A percentile compares a stretch with the other conserved stretches of the same genome.
These are phyloP conservation scores for Hetaerina titia DNA, from an alignment of 2,888 invertebrate genomes.

Conservation along the genomic window DNA sequence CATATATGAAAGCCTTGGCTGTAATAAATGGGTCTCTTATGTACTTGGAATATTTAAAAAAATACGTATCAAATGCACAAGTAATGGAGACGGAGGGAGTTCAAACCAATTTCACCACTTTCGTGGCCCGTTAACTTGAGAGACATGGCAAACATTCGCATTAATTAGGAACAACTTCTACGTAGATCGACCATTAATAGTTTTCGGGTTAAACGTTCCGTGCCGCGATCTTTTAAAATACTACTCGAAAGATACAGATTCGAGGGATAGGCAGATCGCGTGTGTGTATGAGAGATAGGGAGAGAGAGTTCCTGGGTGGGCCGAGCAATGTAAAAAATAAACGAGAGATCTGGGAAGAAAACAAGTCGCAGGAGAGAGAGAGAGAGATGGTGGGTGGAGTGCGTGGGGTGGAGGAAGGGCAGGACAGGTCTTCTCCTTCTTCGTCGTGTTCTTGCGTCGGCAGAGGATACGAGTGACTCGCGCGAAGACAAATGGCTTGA, in stretches of 20 bases:
- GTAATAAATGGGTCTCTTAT: no score
- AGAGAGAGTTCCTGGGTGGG: not conserved
- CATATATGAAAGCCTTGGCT: no score
- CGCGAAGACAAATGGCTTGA: slow-evolving; percentile 27
- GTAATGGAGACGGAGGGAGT: no score
- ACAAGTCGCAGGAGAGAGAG: not conserved
- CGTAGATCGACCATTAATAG: not conserved
- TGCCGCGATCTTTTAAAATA: not conserved
- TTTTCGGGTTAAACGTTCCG: not conserved
- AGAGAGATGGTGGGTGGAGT: not conserved
- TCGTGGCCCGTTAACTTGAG: not conserved
- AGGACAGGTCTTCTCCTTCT: slow-evolving; percentile 18
- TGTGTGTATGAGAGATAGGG: not conserved
- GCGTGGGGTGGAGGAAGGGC: not conserved
- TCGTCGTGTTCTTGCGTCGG: not conserved
- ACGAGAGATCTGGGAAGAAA: not conserved
- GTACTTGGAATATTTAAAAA: no score
- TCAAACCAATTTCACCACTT: not conserved
- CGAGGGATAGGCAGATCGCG: not conserved
- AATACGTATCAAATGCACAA: no score
- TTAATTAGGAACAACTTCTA: no score
- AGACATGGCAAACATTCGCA: no score
- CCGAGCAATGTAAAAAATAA: not conserved
- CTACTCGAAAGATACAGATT: not conserved
- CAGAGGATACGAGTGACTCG: slow-evolving; percentile 4